Evolutionary conservation across 1,140 invertebrate species (phyloP).

Genomic region (Drosophila fuyamai): DNA sequence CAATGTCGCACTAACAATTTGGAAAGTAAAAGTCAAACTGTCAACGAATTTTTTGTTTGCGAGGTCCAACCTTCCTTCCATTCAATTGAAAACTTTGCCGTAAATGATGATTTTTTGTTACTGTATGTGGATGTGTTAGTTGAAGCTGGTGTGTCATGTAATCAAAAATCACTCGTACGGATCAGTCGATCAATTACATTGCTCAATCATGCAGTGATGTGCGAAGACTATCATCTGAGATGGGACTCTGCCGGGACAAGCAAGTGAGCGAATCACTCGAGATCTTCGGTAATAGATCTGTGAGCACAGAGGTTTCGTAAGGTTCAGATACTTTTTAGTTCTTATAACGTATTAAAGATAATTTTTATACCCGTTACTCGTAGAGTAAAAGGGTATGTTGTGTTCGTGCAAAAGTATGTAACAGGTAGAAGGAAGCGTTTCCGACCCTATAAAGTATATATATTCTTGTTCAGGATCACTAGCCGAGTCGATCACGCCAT

Average conservation of each 20-base stretch:
- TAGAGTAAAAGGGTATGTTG: too few relatives aligned
- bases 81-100: slow-evolving; percentile 29
- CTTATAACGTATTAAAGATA: not conserved
- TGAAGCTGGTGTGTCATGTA: slow-evolving; percentile 58
- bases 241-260: slow-evolving; percentile 3
- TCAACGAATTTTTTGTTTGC: slow-evolving; percentile 47
- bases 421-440: too few relatives aligned
- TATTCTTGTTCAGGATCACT: too few relatives aligned
- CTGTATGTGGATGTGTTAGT: slow-evolving; percentile 28
- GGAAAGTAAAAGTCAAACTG: slow-evolving; percentile 77
- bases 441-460: too few relatives aligned
- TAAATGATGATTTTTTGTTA: slow-evolving; percentile 26
- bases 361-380: too few relatives aligned
- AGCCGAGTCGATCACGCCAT: too few relatives aligned
- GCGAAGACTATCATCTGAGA: slow-evolving; percentile 18
- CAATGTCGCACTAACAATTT: slow-evolving; percentile 54
- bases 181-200: slow-evolving; percentile 76
- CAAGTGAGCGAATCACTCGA: not conserved
- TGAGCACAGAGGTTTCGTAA: slow-evolving; percentile 6
- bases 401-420: too few relatives aligned
- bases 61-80: slow-evolving; percentile 41
- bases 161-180: slow-evolving; percentile 72
- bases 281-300: slow-evolving; percentile 9
- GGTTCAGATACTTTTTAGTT: slow-evolving; percentile 11
- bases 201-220: slow-evolving; percentile 72